Evolutionary conservation across 1,140 invertebrate genomes (phyloP).

Genomic region (Oryctes rhinoceros): DNA sequence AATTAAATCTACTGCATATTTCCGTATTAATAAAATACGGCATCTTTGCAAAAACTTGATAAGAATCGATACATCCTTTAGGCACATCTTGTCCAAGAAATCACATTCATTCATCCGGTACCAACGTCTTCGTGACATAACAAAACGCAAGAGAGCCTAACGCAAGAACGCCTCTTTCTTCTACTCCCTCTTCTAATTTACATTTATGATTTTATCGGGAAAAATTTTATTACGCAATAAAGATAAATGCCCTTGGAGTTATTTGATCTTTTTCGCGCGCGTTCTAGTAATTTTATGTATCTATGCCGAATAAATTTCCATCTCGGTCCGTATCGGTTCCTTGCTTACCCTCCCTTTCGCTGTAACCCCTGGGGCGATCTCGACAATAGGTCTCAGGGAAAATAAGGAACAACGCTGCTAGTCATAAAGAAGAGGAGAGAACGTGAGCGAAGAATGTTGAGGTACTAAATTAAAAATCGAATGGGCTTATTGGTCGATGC

Average conservation of each 20-base stretch:
- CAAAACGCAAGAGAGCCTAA: neutral
- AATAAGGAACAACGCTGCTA: neutral
- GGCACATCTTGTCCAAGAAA: too few relatives aligned
- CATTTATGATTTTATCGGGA: neutral
- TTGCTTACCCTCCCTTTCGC: neutral
- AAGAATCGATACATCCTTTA: too few relatives aligned
- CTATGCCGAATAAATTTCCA: slow-evolving; percentile 7
- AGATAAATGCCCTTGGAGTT: neutral
- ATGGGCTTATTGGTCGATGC: neutral
- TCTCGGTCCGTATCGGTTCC: neutral
- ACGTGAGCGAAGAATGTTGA: neutral
- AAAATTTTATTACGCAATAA: slow-evolving; percentile 16
- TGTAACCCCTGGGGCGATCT: too few relatives aligned
- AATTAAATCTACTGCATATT: too few relatives aligned
- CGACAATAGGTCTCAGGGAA: neutral
- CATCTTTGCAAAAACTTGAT: too few relatives aligned
- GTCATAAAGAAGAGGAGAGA: neutral
- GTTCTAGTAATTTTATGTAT: slow-evolving; percentile 15
- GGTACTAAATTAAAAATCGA: slow-evolving; percentile 11
- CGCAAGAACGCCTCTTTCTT: neutral
- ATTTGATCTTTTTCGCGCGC: neutral
- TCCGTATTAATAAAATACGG: too few relatives aligned
- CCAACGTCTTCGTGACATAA: too few relatives aligned
- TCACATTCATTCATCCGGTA: too few relatives aligned
- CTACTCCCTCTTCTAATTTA: neutral